Conservation (phyloP, 2,888 invertebrate species). For the Coelopa pilipes region DNA sequence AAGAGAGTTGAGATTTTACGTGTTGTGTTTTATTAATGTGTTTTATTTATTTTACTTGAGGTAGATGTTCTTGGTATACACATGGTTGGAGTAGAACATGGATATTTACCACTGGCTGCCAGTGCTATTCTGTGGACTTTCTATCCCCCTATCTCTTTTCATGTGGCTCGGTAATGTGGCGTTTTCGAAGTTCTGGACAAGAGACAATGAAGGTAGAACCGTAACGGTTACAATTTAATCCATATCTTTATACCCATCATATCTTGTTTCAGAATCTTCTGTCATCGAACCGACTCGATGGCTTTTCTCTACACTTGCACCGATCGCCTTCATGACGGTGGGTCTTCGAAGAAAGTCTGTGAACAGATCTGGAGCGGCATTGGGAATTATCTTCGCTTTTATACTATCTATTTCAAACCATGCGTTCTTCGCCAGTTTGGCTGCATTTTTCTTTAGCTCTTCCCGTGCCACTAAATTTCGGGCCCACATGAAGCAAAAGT, state of each 20-base stretch:
- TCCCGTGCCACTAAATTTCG: slow-evolving; percentile 85
- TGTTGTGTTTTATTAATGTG: too few relatives aligned
- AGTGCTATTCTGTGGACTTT: slow-evolving; percentile 74
- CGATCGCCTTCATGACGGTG: slow-evolving; percentile 74
- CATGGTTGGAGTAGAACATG: slow-evolving; percentile 5
- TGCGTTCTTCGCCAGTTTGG: slow-evolving; percentile 77
- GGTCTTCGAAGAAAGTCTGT: slow-evolving; percentile 78
- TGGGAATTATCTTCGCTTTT: slow-evolving; percentile 80
- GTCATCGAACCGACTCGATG: slow-evolving; percentile 64
- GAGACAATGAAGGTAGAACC: slow-evolving; percentile 70
- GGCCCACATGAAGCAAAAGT: slow-evolving; percentile 72
- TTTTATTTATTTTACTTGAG: neutral
- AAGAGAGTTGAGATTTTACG: too few relatives aligned
- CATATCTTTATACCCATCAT: neutral
- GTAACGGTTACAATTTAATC: too few relatives aligned
- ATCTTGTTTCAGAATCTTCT: slow-evolving; percentile 50
- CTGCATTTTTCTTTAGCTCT: slow-evolving; percentile 82
- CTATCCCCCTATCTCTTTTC: slow-evolving; percentile 80
- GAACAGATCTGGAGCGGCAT: slow-evolving; percentile 76
- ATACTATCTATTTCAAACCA: slow-evolving; percentile 81
- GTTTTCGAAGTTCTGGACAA: slow-evolving; percentile 72
- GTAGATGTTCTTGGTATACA: neutral
- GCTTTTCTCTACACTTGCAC: slow-evolving; percentile 66
- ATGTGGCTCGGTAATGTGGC: slow-evolving; percentile 80
- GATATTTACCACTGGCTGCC: slow-evolving; percentile 65